Percentiles rank a stretch among this genome's conserved stretches.
Conservation (phyloP, 1,140 invertebrate genomes). For the Scaptomyza montana region DNA sequence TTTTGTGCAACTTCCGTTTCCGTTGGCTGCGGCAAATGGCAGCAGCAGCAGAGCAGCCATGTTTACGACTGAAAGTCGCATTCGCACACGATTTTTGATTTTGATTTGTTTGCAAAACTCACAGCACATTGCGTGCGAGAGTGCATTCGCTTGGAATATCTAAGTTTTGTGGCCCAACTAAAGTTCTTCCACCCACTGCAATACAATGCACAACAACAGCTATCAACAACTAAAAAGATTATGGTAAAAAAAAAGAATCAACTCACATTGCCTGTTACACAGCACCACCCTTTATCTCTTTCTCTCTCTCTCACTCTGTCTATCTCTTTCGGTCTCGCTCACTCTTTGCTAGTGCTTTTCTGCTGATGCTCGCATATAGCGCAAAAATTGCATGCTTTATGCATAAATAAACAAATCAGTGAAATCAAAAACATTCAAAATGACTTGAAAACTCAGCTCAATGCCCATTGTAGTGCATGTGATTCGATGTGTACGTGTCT, state of each 20-base stretch:
- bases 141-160: slow-evolving; percentile 79
- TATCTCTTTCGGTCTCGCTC: too few relatives aligned
- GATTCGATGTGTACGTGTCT: slow-evolving; percentile 23
- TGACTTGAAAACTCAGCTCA: slow-evolving; percentile 75
- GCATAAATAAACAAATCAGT: slow-evolving; percentile 83
- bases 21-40: slow-evolving; percentile 42
- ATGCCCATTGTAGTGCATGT: slow-evolving; percentile 56
- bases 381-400: slow-evolving; percentile 79
- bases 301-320: background rate
- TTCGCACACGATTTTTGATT: slow-evolving; percentile 79
- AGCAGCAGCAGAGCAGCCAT: slow-evolving; percentile 25
- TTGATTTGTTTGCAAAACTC: slow-evolving; percentile 80
- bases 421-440: slow-evolving; percentile 81
- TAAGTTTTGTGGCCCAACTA: slow-evolving; percentile 64
- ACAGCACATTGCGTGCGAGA: slow-evolving; percentile 41
- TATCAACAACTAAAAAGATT: background rate
- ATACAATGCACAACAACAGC: slow-evolving; percentile 1
- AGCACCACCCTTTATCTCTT: too few relatives aligned
- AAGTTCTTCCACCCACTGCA: slow-evolving; percentile 23
- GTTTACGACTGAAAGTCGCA: slow-evolving; percentile 70
- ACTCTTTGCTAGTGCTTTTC: slow-evolving; percentile 30
- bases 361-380: slow-evolving; percentile 71
- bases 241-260: background rate
- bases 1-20: slow-evolving; percentile 74
- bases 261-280: background rate